Percentiles rank a stretch among this genome's conserved stretches.
phyloP scores from a whole-genome alignment of 1,140 invertebrate genomes.

The Drosophila ambigua region DNA sequence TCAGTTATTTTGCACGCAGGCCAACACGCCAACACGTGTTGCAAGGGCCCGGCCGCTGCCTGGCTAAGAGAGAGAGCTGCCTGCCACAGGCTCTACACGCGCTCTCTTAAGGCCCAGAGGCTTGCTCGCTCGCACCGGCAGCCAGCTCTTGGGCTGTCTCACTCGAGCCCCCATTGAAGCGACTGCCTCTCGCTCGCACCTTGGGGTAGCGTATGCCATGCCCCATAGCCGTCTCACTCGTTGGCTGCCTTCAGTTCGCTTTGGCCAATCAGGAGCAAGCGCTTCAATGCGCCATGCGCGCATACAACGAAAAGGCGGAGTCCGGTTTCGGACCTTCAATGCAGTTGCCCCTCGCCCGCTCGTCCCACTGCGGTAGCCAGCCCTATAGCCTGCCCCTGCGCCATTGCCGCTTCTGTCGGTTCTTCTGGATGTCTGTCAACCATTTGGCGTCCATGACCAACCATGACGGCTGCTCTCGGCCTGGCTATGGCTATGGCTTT shows the following conservation, averaged over 20 bases:
- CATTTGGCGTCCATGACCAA: conserved; percentile 81
- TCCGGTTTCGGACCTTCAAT: conserved; percentile 23
- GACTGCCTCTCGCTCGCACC: conserved; percentile 53
- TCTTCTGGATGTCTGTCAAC: conserved; percentile 70
- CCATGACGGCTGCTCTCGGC: conserved; percentile 61
- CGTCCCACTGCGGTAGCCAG: not conserved
- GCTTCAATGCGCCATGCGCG: conserved; percentile 53
- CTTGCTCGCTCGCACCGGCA: conserved; percentile 11
- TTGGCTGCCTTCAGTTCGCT: conserved; percentile 43
- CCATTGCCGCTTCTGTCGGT: conserved; percentile 41
- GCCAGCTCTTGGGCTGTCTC: conserved; percentile 12
- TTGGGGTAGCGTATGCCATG: conserved; percentile 2
- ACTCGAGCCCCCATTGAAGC: conserved; percentile 29
- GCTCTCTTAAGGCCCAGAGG: conserved; percentile 30
- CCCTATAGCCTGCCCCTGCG: conserved; percentile 57
- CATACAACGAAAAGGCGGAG: conserved; percentile 58
- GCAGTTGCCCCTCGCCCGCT: not conserved
- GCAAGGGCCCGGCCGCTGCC: conserved; percentile 25
- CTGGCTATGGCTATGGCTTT: conserved; percentile 10
- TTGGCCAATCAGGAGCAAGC: conserved; percentile 71
- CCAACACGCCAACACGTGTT: conserved; percentile 64
- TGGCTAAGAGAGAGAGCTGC: conserved; percentile 37
- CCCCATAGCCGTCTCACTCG: conserved; percentile 56
- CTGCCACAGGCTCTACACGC: conserved; percentile 10
- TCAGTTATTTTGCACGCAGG: conserved; percentile 70